phyloP scores from a whole-genome alignment of 2,797 vertebrate genomes.

The Diceros bicornis region DNA sequence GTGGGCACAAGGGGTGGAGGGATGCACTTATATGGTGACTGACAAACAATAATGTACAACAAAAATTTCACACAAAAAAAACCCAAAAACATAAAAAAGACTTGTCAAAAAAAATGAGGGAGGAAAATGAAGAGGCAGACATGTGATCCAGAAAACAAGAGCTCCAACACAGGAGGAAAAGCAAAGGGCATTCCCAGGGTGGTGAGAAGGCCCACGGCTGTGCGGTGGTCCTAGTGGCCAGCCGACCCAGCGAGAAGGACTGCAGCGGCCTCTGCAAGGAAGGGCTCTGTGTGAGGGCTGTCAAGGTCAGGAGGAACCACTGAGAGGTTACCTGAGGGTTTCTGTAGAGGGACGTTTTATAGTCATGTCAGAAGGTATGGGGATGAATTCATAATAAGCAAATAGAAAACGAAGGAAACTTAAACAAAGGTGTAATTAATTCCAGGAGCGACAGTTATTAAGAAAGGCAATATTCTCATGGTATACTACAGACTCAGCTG shows the following conservation, averaged over 20 bases:
- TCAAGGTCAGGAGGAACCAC: neutral
- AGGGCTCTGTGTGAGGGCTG: rapidly evolving
- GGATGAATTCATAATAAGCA: neutral
- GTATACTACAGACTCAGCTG: neutral
- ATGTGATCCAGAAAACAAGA: neutral
- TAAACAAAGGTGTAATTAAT: slow-evolving; percentile 3
- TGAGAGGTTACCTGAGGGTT: neutral
- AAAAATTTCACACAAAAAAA: too few relatives aligned
- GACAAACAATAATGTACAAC: too few relatives aligned
- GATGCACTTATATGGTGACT: too few relatives aligned
- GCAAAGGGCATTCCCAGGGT: neutral
- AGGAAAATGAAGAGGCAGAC: neutral
- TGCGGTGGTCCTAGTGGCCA: neutral
- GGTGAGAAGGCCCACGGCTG: neutral
- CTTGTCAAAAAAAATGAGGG: neutral
- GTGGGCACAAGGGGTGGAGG: too few relatives aligned
- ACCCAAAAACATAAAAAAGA: too few relatives aligned
- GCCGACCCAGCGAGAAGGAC: rapidly evolving
- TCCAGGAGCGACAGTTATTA: neutral
- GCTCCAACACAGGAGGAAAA: neutral
- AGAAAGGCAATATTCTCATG: neutral
- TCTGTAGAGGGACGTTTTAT: neutral
- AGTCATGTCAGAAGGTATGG: neutral
- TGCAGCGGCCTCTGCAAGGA: neutral
- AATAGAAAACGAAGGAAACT: neutral